A percentile compares a stretch with the other conserved stretches of the same genome.
Evolutionary conservation across 1,140 invertebrate genomes (phyloP).

Genomic region (Colletes gigas): DNA sequence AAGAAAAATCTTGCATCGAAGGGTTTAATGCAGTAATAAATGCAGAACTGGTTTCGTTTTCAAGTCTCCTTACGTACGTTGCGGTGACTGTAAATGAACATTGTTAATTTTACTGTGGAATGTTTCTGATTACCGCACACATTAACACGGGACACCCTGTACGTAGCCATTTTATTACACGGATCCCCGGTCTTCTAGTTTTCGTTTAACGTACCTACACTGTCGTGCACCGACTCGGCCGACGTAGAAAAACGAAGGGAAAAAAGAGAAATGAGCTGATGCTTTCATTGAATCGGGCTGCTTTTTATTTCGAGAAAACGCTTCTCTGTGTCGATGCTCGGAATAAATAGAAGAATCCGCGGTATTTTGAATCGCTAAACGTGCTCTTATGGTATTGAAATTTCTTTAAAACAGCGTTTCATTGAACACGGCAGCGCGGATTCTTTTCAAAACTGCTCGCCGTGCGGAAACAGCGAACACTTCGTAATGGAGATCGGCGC

Average conservation of each 20-base stretch:
- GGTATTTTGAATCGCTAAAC: constrained; percentile 37
- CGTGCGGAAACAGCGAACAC: constrained; percentile 1
- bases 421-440: constrained; percentile 20
- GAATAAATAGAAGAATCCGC: constrained; percentile 28
- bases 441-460: constrained; percentile 19
- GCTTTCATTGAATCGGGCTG: constrained; percentile 7
- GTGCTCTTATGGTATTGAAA: constrained; percentile 20
- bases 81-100: too few species aligned
- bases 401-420: constrained; percentile 36
- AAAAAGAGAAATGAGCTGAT: background rate
- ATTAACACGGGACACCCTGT: background rate
- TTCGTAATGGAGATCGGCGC: background rate
- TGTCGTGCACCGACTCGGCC: background rate
- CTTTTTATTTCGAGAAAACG: constrained; percentile 9
- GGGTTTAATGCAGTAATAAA: too few species aligned
- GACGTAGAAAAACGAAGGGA: background rate
- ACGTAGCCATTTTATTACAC: constrained; percentile 40
- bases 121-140: background rate
- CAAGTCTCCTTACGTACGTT: too few species aligned
- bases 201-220: background rate
- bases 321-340: background rate
- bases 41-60: too few species aligned
- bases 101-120: too few species aligned
- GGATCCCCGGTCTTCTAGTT: constrained; percentile 19
- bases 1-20: too few species aligned